Base-by-base conservation (phyloP, 2,888 invertebrate species). In the Didymodactylos carnosus region DNA sequence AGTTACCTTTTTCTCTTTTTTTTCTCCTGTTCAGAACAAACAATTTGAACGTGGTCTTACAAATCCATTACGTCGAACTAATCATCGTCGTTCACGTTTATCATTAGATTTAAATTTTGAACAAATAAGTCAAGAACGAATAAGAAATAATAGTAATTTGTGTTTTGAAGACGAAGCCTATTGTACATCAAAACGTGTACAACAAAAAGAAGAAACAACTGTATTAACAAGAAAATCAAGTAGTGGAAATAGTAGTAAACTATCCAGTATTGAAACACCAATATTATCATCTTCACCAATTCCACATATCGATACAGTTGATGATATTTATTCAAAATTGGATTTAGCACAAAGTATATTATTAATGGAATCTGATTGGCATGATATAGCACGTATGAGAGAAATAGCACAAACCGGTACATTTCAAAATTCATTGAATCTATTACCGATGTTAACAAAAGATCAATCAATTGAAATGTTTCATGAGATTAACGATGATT, bases 221-320 rank as follows among this genome's bases (percentile, higher is more conserved):
- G 23, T 62, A 62, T 35, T n/a, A 35, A 97, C 87, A 84, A 98
- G 98, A n/a, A 86, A 85, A 13, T 86, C 85, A 27, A 81, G 78
- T 79, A 85, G 84, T 0, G 94, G 92, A 87, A 89, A 91, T 72
- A 90, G 90, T 81, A 95, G 91, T 0, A 87, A 86, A 73, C 76
- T 46, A 29, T 46, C 92, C 29, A 35, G 16, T 62, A n/a, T n/a
- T n/a, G n/a, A n/a, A n/a, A 35, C n/a, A 27, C 62, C 11, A n/a
- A 27, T n/a, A 35, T 62, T 29, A 35, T 16, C 62, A 35, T 62
- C 35, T 35, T 62, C 62, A 35, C 62, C 62, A 3, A 19, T 35
- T 27, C n/a, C 35, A 62, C 10, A 29, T 8, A 35, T 62, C 16
- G n/a, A n/a, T n/a, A 35, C 62, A n/a, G 35, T 62, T n/a, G 62